Conservation (phyloP, 2,888 invertebrate species). For the Papilio gigon region DNA sequence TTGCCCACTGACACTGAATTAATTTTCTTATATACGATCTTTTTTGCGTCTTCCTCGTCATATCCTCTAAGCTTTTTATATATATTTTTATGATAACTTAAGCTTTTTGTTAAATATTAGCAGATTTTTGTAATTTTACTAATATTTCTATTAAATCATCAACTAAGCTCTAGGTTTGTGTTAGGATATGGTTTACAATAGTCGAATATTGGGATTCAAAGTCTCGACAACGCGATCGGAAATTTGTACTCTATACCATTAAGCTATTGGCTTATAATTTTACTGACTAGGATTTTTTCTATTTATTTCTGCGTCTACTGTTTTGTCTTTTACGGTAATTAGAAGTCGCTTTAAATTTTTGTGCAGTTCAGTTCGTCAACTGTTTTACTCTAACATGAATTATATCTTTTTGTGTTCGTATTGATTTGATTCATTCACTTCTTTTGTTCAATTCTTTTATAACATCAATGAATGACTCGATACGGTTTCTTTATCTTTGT, state of each 20-base stretch:
- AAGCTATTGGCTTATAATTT: too few species aligned
- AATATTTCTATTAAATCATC: too few species aligned
- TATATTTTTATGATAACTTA: too few species aligned
- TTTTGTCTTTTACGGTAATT: neutral
- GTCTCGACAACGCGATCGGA: too few species aligned
- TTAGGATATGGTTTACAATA: too few species aligned
- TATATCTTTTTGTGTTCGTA: conserved; percentile 12
- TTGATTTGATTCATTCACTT: conserved; percentile 21
- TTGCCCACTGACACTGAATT: neutral
- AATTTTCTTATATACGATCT: neutral
- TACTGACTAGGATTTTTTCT: neutral
- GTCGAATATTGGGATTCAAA: too few species aligned
- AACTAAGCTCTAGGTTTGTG: too few species aligned
- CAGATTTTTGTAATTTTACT: too few species aligned
- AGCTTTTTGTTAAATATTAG: too few species aligned
- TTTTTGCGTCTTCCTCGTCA: too few species aligned
- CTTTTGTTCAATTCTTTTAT: conserved; percentile 9
- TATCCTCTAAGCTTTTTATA: too few species aligned
- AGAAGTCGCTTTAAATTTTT: neutral
- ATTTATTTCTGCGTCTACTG: neutral
- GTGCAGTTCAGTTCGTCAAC: neutral
- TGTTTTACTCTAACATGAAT: neutral
- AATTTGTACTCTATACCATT: too few species aligned
- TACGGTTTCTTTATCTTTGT: conserved; percentile 25
- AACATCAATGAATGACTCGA: neutral